Conservation (phyloP, 2,797 vertebrate genomes). For the Halcyon badia region DNA sequence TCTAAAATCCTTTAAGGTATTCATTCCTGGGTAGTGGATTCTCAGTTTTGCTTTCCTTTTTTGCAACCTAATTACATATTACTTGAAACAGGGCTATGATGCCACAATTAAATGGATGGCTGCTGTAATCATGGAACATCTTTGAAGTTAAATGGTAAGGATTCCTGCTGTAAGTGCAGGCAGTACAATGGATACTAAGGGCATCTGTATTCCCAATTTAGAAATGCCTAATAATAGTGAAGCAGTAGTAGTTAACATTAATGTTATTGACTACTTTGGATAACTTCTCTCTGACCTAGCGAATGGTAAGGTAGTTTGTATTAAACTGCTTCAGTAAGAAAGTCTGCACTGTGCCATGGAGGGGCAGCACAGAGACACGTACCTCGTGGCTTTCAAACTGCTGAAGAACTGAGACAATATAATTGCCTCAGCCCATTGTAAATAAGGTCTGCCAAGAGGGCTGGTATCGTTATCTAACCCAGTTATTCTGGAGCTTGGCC, state of each 20-base stretch:
- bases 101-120: background rate
- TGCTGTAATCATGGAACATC: background rate
- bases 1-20: background rate
- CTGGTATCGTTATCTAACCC: slow-evolving; percentile 18
- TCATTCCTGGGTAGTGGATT: background rate
- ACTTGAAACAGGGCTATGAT: background rate
- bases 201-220: background rate
- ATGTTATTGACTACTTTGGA: background rate
- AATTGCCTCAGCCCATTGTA: background rate
- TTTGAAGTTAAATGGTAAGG: background rate
- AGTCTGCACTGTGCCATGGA: background rate
- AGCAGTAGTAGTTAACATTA: background rate
- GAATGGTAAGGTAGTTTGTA: background rate
- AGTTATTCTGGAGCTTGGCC: slow-evolving; percentile 30
- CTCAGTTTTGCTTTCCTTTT: background rate
- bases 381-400: background rate
- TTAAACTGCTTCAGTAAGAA: background rate
- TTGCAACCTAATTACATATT: background rate
- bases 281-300: background rate
- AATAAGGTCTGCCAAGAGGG: slow-evolving; percentile 35
- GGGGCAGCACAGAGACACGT: background rate
- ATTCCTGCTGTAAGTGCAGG: background rate
- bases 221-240: background rate
- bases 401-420: background rate
- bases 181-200: background rate